Percentiles rank a stretch among this genome's conserved stretches.
phyloP scores from a whole-genome alignment of 2,888 invertebrate species.

The Malachius bipustulatus region DNA sequence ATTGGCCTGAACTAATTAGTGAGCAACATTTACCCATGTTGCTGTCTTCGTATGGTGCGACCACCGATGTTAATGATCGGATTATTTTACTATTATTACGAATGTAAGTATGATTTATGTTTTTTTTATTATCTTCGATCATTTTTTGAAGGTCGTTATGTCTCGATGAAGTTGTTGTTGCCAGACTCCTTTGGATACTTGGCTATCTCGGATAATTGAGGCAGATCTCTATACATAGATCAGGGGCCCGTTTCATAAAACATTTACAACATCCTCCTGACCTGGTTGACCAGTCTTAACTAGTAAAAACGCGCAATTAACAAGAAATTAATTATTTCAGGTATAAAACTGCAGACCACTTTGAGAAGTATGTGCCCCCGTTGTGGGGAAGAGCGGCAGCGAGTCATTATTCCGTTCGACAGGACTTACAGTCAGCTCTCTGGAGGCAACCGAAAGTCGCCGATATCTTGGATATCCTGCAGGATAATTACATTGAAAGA shows the following conservation, averaged over 20 bases:
- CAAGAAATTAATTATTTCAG: slow-evolving; percentile 24
- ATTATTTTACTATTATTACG: slow-evolving; percentile 58
- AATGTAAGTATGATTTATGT: slow-evolving; percentile 43
- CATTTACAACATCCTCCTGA: no score
- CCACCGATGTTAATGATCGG: slow-evolving; percentile 56
- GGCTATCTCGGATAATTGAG: no score
- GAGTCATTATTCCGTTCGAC: slow-evolving; percentile 59
- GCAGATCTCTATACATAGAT: no score
- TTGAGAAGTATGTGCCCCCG: slow-evolving; percentile 50
- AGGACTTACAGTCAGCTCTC: slow-evolving; percentile 44
- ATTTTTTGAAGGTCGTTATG: background rate
- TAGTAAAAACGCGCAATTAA: no score
- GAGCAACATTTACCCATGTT: slow-evolving; percentile 61
- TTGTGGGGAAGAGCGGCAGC: slow-evolving; percentile 76
- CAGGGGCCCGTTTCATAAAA: no score
- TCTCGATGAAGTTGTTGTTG: background rate
- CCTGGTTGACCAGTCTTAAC: no score
- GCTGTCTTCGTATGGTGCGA: slow-evolving; percentile 67
- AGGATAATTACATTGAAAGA: slow-evolving; percentile 48
- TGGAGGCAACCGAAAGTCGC: slow-evolving; percentile 61
- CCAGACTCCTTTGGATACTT: no score
- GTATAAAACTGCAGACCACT: slow-evolving; percentile 29
- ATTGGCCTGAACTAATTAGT: slow-evolving; percentile 53
- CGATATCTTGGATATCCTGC: slow-evolving; percentile 61
- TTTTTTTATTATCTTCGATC: slow-evolving; percentile 38